Evolutionary conservation across 2,113 vertebrate species (phyloP).

Genomic region (Sciurus niger): DNA sequence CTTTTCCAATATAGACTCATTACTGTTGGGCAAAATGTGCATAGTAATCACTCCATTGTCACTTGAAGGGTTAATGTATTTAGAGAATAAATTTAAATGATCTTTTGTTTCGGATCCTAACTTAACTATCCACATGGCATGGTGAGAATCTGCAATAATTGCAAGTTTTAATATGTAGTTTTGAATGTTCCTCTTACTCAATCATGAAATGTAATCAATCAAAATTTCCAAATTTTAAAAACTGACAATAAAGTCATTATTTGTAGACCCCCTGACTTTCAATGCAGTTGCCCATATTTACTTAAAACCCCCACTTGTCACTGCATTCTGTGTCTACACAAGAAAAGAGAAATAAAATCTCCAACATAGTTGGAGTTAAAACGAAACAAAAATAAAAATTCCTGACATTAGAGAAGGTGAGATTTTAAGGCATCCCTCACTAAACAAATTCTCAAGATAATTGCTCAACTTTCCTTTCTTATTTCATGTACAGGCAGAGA

Average conservation of each 20-base stretch:
- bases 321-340: conserved; percentile 5
- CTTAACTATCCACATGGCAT: not conserved
- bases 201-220: conserved; percentile 8
- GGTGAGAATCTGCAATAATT: not conserved
- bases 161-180: not conserved
- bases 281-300: conserved; percentile 25
- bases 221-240: conserved; percentile 66
- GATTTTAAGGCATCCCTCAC: not conserved
- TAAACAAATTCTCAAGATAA: not conserved
- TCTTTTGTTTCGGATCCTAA: not conserved
- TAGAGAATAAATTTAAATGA: not conserved
- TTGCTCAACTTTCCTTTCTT: not conserved
- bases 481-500: conserved; percentile 7
- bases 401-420: not conserved
- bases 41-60: not conserved
- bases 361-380: not conserved
- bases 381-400: not conserved
- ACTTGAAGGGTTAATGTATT: conserved; percentile 16
- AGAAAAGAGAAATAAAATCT: not conserved
- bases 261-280: conserved; percentile 31
- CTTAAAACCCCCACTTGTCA: conserved; percentile 59
- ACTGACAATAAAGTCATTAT: conserved; percentile 19
- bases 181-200: conserved; percentile 4
- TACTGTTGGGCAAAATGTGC: not conserved
- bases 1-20: conserved; percentile 1